Conservation (phyloP, 2,113 vertebrate genomes). For the Castor canadensis region DNA sequence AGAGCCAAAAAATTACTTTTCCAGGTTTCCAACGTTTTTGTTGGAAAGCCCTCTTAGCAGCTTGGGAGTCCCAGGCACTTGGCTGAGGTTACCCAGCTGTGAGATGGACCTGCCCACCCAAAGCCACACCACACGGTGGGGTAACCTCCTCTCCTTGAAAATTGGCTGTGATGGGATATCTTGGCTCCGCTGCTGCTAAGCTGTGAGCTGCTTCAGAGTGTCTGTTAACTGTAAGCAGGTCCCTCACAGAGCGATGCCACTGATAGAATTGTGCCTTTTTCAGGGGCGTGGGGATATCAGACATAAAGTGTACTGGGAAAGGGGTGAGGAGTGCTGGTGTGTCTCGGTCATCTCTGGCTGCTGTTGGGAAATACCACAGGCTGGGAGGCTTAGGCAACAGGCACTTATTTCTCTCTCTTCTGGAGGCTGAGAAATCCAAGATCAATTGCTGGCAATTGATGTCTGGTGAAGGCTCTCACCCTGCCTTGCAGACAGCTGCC, state of each 20-base stretch:
- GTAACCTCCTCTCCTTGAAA: accelerated
- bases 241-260: not conserved
- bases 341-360: not conserved
- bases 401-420: not conserved
- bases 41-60: constrained; percentile 16
- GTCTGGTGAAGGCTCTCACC: not conserved
- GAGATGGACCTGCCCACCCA: not conserved
- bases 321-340: not conserved
- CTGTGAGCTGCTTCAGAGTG: not conserved
- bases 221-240: not conserved
- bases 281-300: not conserved
- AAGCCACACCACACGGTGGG: not conserved
- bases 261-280: not conserved
- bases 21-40: constrained; percentile 35
- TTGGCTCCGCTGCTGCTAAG: not conserved
- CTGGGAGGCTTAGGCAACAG: not conserved
- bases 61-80: not conserved
- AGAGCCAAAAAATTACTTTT: constrained; percentile 52
- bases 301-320: not conserved
- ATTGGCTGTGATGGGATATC: too few species aligned
- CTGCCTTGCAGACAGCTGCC: not conserved
- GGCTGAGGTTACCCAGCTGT: accelerated
- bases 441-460: not conserved
- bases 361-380: not conserved
- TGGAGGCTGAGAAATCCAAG: not conserved